Evolutionary conservation across 2,113 vertebrate genomes (phyloP).

Genomic region (Chionis minor): DNA sequence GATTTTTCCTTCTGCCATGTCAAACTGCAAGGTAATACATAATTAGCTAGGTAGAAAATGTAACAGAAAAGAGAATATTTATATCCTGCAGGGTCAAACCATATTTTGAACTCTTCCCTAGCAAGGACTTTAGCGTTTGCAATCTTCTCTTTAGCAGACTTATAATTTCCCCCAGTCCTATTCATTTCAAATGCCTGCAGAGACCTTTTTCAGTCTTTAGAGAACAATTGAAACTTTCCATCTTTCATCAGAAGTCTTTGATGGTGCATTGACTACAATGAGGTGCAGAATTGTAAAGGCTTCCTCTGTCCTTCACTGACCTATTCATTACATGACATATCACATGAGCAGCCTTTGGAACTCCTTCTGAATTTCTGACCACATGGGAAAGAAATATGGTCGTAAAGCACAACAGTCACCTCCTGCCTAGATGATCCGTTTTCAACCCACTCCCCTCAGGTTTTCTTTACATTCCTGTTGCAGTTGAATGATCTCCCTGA

Average conservation of each 20-base stretch:
- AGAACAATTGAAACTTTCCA: constrained; percentile 26
- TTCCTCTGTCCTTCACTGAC: neutral
- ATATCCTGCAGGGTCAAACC: neutral
- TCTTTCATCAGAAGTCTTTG: constrained; percentile 14
- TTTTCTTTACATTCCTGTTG: neutral
- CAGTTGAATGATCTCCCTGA: neutral
- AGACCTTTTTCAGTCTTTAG: constrained; percentile 23
- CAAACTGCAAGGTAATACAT: constrained; percentile 2
- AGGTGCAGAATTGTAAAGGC: neutral
- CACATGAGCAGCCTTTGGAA: constrained; percentile 22
- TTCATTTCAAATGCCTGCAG: constrained; percentile 36
- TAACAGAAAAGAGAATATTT: constrained; percentile 32
- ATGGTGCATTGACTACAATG: constrained; percentile 13
- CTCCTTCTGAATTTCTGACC: constrained; percentile 28
- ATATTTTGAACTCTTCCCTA: constrained; percentile 13
- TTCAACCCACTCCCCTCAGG: neutral
- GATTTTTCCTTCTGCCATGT: neutral
- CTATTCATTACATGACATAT: constrained; percentile 23
- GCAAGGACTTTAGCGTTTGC: neutral
- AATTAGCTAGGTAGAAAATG: constrained; percentile 31
- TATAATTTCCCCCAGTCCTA: neutral
- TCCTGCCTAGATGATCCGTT: neutral
- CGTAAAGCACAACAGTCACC: neutral
- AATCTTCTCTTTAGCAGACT: neutral
- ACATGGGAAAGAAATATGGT: neutral